phyloP scores from a whole-genome alignment of 1,140 invertebrate species.

The Palaemon carinicauda region DNA sequence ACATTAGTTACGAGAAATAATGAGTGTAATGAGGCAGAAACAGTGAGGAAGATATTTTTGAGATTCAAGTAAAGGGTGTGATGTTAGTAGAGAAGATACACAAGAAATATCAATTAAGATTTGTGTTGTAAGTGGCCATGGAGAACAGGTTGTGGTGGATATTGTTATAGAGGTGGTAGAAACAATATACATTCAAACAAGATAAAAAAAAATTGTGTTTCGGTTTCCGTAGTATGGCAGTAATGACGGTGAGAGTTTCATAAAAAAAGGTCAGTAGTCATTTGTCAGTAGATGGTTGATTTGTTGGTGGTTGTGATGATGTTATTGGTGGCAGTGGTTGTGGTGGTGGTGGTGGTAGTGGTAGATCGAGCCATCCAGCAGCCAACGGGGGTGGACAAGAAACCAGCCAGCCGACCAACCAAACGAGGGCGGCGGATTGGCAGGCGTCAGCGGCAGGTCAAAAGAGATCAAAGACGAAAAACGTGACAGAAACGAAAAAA shows the following conservation, averaged over 20 bases:
- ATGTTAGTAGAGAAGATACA: neutral
- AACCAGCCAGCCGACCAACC: slow-evolving; percentile 51
- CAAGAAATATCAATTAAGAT: neutral
- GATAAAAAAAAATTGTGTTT: neutral
- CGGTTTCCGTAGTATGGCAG: neutral
- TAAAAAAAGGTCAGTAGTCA: slow-evolving; percentile 20
- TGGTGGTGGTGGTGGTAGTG: slow-evolving; percentile 52
- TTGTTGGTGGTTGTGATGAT: neutral
- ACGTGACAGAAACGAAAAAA: slow-evolving; percentile 55
- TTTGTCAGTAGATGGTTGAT: slow-evolving; percentile 29
- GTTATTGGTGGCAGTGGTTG: slow-evolving; percentile 15
- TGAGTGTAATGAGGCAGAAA: too few species aligned
- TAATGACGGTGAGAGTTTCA: slow-evolving; percentile 6
- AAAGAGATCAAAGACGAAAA: slow-evolving; percentile 56
- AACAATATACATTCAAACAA: neutral
- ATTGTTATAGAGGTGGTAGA: neutral
- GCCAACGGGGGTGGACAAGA: slow-evolving; percentile 55
- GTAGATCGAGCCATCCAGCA: slow-evolving; percentile 57
- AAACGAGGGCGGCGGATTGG: slow-evolving; percentile 45
- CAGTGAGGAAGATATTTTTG: too few species aligned
- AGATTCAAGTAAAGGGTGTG: too few species aligned
- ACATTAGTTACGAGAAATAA: too few species aligned
- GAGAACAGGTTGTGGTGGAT: too few species aligned
- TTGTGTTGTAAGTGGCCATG: too few species aligned
- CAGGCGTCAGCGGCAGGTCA: slow-evolving; percentile 55